Conservation (phyloP, 2,797 vertebrate species). For the Acanthiza pusilla region DNA sequence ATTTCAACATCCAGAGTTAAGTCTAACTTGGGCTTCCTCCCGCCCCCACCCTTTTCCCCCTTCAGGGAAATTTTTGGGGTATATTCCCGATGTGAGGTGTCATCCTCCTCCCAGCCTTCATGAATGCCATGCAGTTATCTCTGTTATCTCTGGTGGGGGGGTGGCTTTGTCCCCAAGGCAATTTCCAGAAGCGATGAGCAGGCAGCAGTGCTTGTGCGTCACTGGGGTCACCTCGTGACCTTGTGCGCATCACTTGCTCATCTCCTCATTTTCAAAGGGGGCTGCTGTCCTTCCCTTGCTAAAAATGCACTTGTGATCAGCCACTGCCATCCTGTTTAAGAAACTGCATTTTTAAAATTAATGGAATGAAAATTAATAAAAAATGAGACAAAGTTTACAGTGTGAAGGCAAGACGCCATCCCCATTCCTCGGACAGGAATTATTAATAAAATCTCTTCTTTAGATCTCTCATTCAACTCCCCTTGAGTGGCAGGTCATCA, state of each 20-base stretch:
- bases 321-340: not conserved
- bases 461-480: not conserved
- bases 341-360: not conserved
- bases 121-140: not conserved
- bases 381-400: not conserved
- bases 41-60: not conserved
- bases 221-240: not conserved
- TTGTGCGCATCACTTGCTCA: not conserved
- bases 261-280: not conserved
- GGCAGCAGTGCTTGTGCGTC: not conserved
- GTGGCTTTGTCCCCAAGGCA: not conserved
- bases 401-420: not conserved
- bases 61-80: not conserved
- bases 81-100: not conserved
- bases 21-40: not conserved
- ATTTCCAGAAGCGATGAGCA: not conserved
- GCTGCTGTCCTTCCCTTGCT: not conserved
- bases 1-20: not conserved
- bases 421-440: not conserved
- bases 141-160: not conserved
- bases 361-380: not conserved
- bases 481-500: not conserved
- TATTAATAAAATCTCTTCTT: not conserved
- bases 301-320: not conserved
- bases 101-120: not conserved